Base-by-base conservation (phyloP, 64 coral and sea anemone genomes). In the Actinia tenebrosa region DNA sequence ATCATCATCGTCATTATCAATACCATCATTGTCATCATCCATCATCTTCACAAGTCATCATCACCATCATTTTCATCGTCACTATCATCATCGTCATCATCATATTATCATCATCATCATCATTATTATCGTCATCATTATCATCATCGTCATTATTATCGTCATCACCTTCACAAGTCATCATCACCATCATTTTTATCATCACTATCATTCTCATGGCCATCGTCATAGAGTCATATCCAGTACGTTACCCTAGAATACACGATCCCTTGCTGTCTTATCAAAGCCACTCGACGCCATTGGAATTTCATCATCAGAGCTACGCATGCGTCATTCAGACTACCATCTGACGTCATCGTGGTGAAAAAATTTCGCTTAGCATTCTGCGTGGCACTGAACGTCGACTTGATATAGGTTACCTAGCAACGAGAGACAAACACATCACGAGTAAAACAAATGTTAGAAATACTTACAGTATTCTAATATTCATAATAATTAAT, bases 251-350 rank as follows among this genome's bases (percentile, higher is more conserved):
- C 93, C 86, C 87, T 79, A 1, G 93, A 95, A 45, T 86, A 84
- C 26, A 37, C 43, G 11, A 89, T 87, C 18, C 91, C 93, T 10
- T 82, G 87, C 23, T 91, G 87, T 84, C 84, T 90, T 10, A 95
- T 91, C 46, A 95, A 68, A n/a, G 89, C 93, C 9, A 95, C 93
- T 72, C 88, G 86, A 50, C 56, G 77, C 93, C 93, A 95, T 59
- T 88, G 80, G 26, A 91, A 95, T 53, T 68, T 88, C n/a, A 42
- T 95, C 45, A 95, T 43, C 3, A 95, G 60, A 47, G 89, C 71
- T 46, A 95, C 66, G 19, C 83, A 66, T 78, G 89, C 93, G 56
- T 80, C 88, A 25, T 91, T 95, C 14, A 75, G 80, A 5, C 89
- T 82, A 8, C 86, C 45, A 26, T 91, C 89, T 16, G 93, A 95